Evolutionary conservation across 92 coral and sea anemone genomes (phyloP), one percentile per base, ranked within the genome.

Genomic region (Porites cylindrica): DNA sequence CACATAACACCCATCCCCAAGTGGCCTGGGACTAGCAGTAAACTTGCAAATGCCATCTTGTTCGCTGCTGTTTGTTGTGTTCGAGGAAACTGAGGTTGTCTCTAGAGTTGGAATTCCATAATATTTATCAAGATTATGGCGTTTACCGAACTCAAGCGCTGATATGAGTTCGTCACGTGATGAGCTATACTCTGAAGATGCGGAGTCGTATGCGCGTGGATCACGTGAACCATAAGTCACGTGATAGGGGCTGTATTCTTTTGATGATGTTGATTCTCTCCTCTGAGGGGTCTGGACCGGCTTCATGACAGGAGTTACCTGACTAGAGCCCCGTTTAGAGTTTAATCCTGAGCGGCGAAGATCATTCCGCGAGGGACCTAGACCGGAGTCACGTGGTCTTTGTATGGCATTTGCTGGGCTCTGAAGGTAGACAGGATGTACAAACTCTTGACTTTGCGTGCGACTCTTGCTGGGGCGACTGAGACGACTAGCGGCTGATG

Each of bases 31-130:
- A 82, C 98, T 95, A 64, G 96, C 92, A 26, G 95, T 82, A 82
- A 97, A 97, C 88, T 97, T 96, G 90, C 99, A 95, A 32, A 97
- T 94, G 16, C 99, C 98, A 84, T 97, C 99, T 72, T 95, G 98
- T 19, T 97, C 99, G 75, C 99, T 97, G 81, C 96, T 95, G 77
- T 96, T 93, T 32, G 99, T 97, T 65, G 98, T 92, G 76, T 93
- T 96, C 58, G 98, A 96, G 12, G 99, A 97, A 60, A 93, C 90
- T 43, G 99, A 97, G 20, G 96, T 94, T 50, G 99, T 95, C 82
- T 97, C 99, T 61, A 97, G 97, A 7, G 99, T 97, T 4, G 99
- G 99, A 74, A 94, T 92, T 3, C 99, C 99, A 80, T 97, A 97
- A 85, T 89, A 95, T 80, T 93, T 93, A 67, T 95, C 99, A 61